A percentile compares a stretch with the other conserved stretches of the same genome.
phyloP scores from a whole-genome alignment of 2,113 vertebrate species.

The Mystacornis crossleyi region DNA sequence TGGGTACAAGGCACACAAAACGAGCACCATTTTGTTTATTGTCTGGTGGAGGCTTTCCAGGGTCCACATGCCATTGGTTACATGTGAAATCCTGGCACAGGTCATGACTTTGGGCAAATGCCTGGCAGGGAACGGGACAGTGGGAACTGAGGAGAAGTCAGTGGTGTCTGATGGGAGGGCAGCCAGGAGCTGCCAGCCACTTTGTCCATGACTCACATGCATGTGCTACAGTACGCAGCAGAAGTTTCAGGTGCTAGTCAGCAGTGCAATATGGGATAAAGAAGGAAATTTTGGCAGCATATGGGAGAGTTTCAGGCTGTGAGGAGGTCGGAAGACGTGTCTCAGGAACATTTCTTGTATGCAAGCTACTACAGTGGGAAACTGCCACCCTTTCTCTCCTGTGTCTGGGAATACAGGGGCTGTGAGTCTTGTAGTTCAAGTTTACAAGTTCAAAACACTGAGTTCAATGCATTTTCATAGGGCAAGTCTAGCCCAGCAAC shows the following conservation, averaged over 20 bases:
- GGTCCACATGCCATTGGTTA: background rate
- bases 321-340: background rate
- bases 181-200: background rate
- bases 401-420: background rate
- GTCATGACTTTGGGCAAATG: background rate
- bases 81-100: accelerated
- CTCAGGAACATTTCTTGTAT: background rate
- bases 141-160: background rate
- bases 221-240: background rate
- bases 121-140: background rate
- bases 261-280: background rate
- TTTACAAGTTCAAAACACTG: background rate
- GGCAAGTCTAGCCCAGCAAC: background rate
- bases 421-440: background rate
- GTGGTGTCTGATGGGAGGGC: background rate
- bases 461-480: background rate
- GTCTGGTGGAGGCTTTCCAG: accelerated
- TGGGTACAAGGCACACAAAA: background rate
- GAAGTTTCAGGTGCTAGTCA: background rate
- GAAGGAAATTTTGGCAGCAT: background rate
- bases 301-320: background rate
- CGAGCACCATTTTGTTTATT: background rate
- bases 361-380: background rate
- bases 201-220: accelerated
- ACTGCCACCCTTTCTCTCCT: background rate